Evolutionary conservation across 2,797 vertebrate species (phyloP), one percentile per base, ranked within the genome.

Genomic region (Acrocephalus scirpaceus): DNA sequence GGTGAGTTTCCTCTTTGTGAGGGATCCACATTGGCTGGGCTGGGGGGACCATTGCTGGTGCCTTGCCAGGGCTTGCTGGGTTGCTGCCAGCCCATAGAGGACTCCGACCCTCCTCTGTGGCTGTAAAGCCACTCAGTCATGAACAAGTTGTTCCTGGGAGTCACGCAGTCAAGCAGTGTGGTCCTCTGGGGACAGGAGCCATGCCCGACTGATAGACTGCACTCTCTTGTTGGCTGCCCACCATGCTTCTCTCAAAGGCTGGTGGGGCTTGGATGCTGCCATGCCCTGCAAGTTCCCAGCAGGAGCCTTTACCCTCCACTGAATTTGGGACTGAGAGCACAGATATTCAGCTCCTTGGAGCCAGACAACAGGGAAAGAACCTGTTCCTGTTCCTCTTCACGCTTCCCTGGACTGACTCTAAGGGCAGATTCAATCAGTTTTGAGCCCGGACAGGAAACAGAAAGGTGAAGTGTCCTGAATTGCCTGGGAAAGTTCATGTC

Each of bases 341-440:
- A 88, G 90, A 78, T 95, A 86, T 94, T 95, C 90, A 48, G 82
- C 79, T 95, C 23, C 73, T 84, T 94, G 86, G 94, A 94, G 71
- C 50, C 90, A 90, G 92, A 95, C 92, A 84, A 86, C 71, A 66
- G 80, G 77, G 90, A 90, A 96, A 96, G 86, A 91, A 90, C 80
- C 88, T 92, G 95, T 94, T 96, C 92, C 72, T 86, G 91, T 94
- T 93, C 91, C 76, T 84, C 85, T 94, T 94, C 92, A 95, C 6
- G 92, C 92, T 96, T 95, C 58, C 27, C 38, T 94, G 89, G 56
- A 67, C 91, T 94, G 82, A 78, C 53, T 42, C 61, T 64, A 78
- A 93, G 53, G 67, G 57, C 71, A 88, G 57, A 90, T 70, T 90
- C 79, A 91, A 69, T 95, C 36, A 53, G 75, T 71, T 76, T 48